Conservation (phyloP, 2,113 vertebrate species). For the human (Homo sapiens) region GRCh38 chr5:90252001-90252500, state of each 20-base stretch:
- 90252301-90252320: not conserved
- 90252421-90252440: not conserved
- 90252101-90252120: not conserved
- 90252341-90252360: no score
- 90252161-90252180: not conserved
- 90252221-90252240: not conserved
- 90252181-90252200: not conserved
- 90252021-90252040: not conserved
- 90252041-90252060: not conserved
- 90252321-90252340: not conserved
- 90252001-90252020: not conserved
- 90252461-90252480: not conserved
- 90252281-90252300: not conserved
- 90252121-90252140: not conserved
- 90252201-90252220: not conserved
- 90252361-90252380: no score
- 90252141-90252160: not conserved
- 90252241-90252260: not conserved
- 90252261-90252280: no score
- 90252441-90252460: not conserved
- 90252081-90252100: not conserved
- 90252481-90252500: not conserved
- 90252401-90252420: not conserved
- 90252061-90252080: not conserved
- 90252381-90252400: not conserved